These are phyloP conservation scores for Coecobrya sp. DNA, from an alignment of 2,888 invertebrate species.

Conservation along the genomic window DNA sequence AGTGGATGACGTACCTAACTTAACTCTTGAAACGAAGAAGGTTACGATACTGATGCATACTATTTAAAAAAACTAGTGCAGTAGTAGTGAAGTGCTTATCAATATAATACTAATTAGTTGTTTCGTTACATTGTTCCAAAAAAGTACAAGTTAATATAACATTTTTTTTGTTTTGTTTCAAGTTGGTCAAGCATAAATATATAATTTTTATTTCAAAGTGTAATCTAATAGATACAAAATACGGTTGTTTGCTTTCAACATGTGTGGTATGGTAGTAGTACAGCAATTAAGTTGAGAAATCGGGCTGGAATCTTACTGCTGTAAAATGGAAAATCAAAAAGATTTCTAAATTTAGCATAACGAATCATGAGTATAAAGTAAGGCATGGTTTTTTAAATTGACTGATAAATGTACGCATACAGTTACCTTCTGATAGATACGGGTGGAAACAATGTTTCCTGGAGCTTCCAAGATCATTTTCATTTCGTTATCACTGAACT, in stretches of 20 bases:
- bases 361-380: no score
- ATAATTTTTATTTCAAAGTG: neutral
- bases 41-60: conserved; percentile 13
- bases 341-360: no score
- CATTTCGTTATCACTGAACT: conserved; percentile 83
- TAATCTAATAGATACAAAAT: conserved; percentile 14
- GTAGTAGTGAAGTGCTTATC: neutral
- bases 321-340: no score
- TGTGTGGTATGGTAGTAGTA: neutral
- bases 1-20: conserved; percentile 30
- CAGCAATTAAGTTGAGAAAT: neutral
- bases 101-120: no score
- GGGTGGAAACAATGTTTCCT: conserved; percentile 71
- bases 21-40: conserved; percentile 29
- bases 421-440: conserved; percentile 83
- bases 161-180: neutral
- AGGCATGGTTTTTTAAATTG: no score
- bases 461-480: conserved; percentile 82
- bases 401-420: no score
- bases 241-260: neutral
- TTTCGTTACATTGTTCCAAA: no score
- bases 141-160: no score
- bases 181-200: conserved; percentile 10
- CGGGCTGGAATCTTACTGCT: no score
- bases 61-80: neutral